Evolutionary conservation across 2,797 vertebrate genomes (phyloP).

Genomic region (Sitta carolinensis): DNA sequence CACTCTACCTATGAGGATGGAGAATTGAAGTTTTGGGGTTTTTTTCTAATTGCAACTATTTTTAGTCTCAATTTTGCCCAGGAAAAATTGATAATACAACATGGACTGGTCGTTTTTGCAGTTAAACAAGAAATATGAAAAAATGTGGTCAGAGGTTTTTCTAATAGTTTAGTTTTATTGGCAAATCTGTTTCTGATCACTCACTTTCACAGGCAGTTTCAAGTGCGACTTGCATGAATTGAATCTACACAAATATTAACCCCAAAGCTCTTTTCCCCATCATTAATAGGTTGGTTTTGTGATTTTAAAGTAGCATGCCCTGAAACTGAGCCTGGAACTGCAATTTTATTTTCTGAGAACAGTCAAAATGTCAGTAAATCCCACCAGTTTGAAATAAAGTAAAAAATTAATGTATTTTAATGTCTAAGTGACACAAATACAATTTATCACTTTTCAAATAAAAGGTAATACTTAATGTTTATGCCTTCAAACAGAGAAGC

Average conservation of each 20-base stretch:
- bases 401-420: background rate
- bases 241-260: background rate
- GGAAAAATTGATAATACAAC: background rate
- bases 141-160: accelerated
- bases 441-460: background rate
- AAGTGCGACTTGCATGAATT: background rate
- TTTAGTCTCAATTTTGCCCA: background rate
- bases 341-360: background rate
- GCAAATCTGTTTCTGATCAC: background rate
- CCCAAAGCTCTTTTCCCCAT: background rate
- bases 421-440: background rate
- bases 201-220: background rate
- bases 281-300: background rate
- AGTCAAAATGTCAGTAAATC: background rate
- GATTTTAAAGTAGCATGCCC: background rate
- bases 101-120: background rate
- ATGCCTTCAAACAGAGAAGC: background rate
- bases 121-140: background rate
- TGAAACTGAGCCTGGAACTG: background rate
- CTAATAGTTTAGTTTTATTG: background rate
- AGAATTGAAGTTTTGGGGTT: accelerated
- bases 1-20: background rate
- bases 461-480: background rate
- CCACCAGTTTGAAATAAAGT: background rate
- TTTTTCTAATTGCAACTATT: background rate